Evolutionary conservation across 1,140 invertebrate species (phyloP), one percentile per base, ranked within the genome.

Genomic region (Heliconius eleuchia): DNA sequence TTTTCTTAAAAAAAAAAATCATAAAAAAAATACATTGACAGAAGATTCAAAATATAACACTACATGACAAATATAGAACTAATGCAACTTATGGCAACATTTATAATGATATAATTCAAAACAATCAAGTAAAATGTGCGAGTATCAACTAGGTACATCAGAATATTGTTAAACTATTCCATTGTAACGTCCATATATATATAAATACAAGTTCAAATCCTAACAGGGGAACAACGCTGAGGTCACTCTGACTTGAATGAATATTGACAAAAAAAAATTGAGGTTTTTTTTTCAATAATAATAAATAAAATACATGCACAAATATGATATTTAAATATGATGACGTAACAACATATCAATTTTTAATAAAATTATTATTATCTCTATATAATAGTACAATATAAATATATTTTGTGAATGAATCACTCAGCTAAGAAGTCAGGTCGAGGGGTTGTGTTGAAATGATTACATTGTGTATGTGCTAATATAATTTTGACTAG

Each of bases 401-500:
- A 70, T 76, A 77, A 77, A 80, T 79, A 52, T 52, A 52, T 52
- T 52, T 52, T 19, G 19, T 19, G 50, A 66, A 30, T 13, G 60
- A 27, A 57, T n/a, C 11, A 23, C 60, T 30, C 60, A 66, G 60
- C 60, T 30, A 16, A 66, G 60, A 27, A 66, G 27, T 66, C 60
- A 11, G 71, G 37, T 39, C 9, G 71, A 72, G 50, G 50, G 50
- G 30, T 39, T 6, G 79, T 78, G 80, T 77, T 55, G 80, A 81
- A 84, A 77, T 27, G 77, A 75, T 75, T 83, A 77, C 50, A 79
- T 60, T 72, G 79, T 80, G 73, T 81, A 80, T 82, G 91, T 93
- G 91, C 90, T 92, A 94, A 91, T 90, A 92, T 92, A 94, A 94
- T 94, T 94, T 94, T 94, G 93, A 94, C 93, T 94, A 94, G 93